Evolutionary conservation across 1,140 invertebrate species (phyloP), one percentile per base, ranked within the genome.

Genomic region (Bathynomus jamesi): DNA sequence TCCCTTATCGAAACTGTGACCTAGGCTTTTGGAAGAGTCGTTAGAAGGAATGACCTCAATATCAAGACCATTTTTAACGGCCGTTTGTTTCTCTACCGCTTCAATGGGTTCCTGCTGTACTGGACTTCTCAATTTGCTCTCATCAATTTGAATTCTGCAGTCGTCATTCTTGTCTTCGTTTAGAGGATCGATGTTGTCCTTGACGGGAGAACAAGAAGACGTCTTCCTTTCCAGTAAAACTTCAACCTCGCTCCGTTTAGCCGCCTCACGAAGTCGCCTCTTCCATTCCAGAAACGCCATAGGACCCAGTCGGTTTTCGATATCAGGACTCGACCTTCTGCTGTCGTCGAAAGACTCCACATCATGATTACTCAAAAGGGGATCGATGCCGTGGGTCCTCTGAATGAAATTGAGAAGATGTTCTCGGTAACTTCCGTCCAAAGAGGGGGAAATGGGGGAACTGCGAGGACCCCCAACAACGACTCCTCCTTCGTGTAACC

Each of bases 341-440:
- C 70, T 66, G 8, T 32, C 30, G n/a, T 75, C 74, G n/a, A 69
- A 64, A 1, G 67, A 28, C 4, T 69, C 74, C n/a, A 61, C 13
- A 28, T 74, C 72, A 24, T 69, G 69, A 3, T 31, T n/a, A 40
- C 72, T 71, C 27, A 67, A 63, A 0, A 71, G 24, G 4, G 67
- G 5, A 32, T 76, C 71, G 31, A 74, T 61, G 21, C 70, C 72
- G 8, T 65, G 61, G 21, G 75, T 69, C 13, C 69, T 29, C 28
- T 67, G 63, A 27, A 71, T 40, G 11, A 62, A 71, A 61, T 73
- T 71, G 40, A 76, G 31, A 13, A 76, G 31, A 27, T 76, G 75
- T 29, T 76, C 74, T 24, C 74, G 27, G 40, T 53, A 53, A 5
- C 40, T 53, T 53, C 40, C 40, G 5, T 53, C 40, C 2, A 53